Conservation (phyloP, 2,797 vertebrate species). For the Poecilia velifera region DNA sequence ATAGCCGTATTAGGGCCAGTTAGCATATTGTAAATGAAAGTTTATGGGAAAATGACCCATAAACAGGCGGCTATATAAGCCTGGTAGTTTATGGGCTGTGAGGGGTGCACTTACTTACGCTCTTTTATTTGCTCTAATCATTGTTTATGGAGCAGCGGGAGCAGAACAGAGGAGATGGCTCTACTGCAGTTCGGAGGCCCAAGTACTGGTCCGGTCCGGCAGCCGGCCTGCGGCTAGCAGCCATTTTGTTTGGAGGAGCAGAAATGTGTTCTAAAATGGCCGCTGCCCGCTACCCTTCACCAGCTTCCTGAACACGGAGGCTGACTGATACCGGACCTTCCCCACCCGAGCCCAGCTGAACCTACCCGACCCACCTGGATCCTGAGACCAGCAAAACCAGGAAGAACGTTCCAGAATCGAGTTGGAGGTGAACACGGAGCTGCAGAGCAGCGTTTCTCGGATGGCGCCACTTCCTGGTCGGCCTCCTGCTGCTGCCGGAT, state of each 20-base stretch:
- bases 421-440: not conserved
- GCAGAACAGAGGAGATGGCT: not conserved
- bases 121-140: slow-evolving; percentile 62
- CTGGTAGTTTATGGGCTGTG: slow-evolving; percentile 59
- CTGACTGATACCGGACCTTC: not conserved
- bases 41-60: slow-evolving; percentile 85
- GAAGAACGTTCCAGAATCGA: not conserved
- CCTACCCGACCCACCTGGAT: too few species aligned
- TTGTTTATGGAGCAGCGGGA: slow-evolving; percentile 19
- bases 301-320: not conserved
- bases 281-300: not conserved
- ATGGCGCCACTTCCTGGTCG: not conserved
- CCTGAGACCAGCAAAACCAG: not conserved
- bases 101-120: slow-evolving; percentile 52
- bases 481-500: slow-evolving; percentile 15
- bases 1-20: slow-evolving; percentile 77
- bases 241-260: slow-evolving; percentile 68
- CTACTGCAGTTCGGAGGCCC: not conserved
- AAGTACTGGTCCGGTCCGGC: not conserved
- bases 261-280: slow-evolving; percentile 59
- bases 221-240: not conserved
- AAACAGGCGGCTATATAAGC: slow-evolving; percentile 76
- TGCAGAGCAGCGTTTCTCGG: not conserved
- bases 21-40: slow-evolving; percentile 81
- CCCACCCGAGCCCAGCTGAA: not conserved